Percentiles rank a stretch among this genome's conserved stretches.
phyloP scores from a whole-genome alignment of 2,888 invertebrate species.

The Plebejus melissa region DNA sequence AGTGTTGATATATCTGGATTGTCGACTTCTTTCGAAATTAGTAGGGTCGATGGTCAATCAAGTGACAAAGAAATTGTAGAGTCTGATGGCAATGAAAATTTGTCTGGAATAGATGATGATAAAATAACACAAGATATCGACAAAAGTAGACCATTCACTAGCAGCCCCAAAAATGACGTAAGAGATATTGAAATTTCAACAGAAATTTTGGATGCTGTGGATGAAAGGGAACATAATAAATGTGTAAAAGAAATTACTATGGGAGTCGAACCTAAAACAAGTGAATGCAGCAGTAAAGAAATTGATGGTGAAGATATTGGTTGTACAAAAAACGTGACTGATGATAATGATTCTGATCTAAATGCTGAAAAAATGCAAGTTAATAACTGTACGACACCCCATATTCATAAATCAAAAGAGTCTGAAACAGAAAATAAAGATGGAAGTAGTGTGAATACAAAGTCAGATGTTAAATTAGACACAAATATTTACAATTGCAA shows the following conservation, averaged over 20 bases:
- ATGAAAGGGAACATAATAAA: not conserved
- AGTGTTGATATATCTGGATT: not conserved
- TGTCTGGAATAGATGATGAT: not conserved
- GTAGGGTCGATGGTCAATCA: not conserved
- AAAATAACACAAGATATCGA: not conserved
- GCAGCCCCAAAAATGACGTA: constrained; percentile 1
- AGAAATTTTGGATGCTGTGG: not conserved
- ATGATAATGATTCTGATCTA: not conserved
- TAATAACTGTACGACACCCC: not conserved
- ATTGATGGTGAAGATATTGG: not conserved
- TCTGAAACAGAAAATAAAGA: constrained; percentile 6
- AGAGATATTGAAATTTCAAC: not conserved
- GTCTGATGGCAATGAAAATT: not conserved
- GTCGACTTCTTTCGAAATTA: constrained; percentile 19
- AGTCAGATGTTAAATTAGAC: not conserved
- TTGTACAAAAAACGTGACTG: not conserved
- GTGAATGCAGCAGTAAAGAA: constrained; percentile 1
- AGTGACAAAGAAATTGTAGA: constrained; percentile 4
- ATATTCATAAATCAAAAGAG: not conserved
- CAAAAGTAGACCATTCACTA: not conserved
- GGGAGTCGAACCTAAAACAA: not conserved
- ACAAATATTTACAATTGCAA: not conserved
- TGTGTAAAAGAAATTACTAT: not conserved
- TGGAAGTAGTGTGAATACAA: constrained; percentile 5
- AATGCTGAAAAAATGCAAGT: not conserved